phyloP scores from a whole-genome alignment of 2,888 invertebrate species.

The Keiferia lycopersicella region DNA sequence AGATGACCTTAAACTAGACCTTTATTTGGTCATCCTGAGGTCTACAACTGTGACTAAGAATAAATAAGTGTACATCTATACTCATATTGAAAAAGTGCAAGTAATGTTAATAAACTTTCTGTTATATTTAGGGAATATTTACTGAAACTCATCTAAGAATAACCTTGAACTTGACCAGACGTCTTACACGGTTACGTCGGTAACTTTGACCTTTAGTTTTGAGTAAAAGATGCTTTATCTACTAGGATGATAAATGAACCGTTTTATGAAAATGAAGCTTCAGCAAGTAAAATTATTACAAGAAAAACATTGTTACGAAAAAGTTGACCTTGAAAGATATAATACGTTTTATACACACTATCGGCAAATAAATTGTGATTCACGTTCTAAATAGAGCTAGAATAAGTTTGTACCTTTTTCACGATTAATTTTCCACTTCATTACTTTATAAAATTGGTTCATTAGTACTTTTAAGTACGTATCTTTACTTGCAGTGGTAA shows the following conservation, averaged over 20 bases:
- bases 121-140: too few relatives aligned
- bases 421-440: not conserved
- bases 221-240: not conserved
- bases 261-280: not conserved
- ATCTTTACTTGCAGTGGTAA: not conserved
- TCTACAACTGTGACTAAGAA: too few relatives aligned
- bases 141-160: not conserved
- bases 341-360: not conserved
- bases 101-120: too few relatives aligned
- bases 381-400: not conserved
- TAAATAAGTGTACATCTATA: too few relatives aligned
- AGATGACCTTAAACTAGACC: not conserved
- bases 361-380: not conserved
- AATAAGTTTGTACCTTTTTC: not conserved
- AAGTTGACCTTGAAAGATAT: not conserved
- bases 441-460: not conserved
- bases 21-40: too few relatives aligned
- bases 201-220: not conserved
- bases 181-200: not conserved
- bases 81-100: too few relatives aligned
- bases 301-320: not conserved
- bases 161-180: not conserved
- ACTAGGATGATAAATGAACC: not conserved
- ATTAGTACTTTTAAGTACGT: not conserved
- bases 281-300: constrained; percentile 1